These are phyloP conservation scores for Kryphioiulus occultus DNA, from an alignment of 2,888 invertebrate genomes.

Conservation along the genomic window DNA sequence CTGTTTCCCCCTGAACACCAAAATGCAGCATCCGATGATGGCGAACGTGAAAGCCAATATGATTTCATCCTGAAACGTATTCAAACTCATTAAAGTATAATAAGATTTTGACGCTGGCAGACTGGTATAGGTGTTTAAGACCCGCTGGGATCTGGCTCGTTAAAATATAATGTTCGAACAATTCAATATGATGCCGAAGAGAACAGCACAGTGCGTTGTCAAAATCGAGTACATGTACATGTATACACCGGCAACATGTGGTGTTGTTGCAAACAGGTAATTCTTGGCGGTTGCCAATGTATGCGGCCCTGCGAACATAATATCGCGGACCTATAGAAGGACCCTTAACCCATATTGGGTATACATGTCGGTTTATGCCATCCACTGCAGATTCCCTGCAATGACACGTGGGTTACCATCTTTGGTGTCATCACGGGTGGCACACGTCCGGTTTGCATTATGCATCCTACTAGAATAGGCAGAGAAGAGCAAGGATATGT, in stretches of 20 bases:
- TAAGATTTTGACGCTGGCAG: slow-evolving; percentile 13
- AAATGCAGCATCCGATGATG: not conserved
- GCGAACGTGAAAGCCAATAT: slow-evolving; percentile 26
- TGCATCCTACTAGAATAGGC: too few relatives aligned
- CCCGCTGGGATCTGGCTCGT: slow-evolving; percentile 4
- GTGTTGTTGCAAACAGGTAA: not conserved
- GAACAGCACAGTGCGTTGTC: not conserved
- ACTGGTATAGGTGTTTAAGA: not conserved
- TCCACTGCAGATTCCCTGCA: too few relatives aligned
- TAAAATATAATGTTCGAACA: slow-evolving; percentile 31
- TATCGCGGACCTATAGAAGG: too few relatives aligned
- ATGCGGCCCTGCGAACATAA: not conserved
- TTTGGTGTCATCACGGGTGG: too few relatives aligned
- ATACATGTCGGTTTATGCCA: too few relatives aligned
- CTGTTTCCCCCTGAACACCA: not conserved
- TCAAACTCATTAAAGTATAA: slow-evolving; percentile 36
- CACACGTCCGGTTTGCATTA: too few relatives aligned
- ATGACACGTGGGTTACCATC: too few relatives aligned
- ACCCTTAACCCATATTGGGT: too few relatives aligned
- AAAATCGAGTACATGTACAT: not conserved
- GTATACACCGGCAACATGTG: not conserved
- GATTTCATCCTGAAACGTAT: slow-evolving; percentile 35
- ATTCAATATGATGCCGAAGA: not conserved
- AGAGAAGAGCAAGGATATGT: too few relatives aligned
- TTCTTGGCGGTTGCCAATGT: not conserved